Evolutionary conservation across 2,113 vertebrate species (phyloP).

Genomic region (Synchiropus splendidus): DNA sequence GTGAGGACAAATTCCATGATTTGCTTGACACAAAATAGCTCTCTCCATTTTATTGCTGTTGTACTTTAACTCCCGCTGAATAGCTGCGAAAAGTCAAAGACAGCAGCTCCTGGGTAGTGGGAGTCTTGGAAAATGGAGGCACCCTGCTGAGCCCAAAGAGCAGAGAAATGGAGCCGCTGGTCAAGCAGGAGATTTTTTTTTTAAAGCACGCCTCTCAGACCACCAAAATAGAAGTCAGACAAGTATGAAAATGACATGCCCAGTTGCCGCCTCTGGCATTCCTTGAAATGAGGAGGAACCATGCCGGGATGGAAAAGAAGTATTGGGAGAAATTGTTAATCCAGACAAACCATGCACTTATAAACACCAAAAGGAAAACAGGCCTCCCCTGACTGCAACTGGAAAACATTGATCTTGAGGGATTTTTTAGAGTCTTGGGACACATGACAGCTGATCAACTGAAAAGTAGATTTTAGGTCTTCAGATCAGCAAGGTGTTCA

Average conservation of each 20-base stretch:
- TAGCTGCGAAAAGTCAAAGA: constrained; percentile 10
- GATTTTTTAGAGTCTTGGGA: too few species aligned
- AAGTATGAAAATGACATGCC: constrained; percentile 38
- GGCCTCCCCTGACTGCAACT: too few species aligned
- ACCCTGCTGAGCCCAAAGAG: constrained; percentile 12
- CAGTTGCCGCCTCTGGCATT: constrained; percentile 14
- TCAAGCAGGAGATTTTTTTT: constrained; percentile 37
- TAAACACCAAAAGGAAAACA: background rate
- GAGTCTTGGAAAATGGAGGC: constrained; percentile 10
- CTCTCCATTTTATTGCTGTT: background rate
- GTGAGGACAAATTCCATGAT: too few species aligned
- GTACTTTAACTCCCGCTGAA: constrained; percentile 3
- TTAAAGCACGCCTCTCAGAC: constrained; percentile 10
- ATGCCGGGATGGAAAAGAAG: constrained; percentile 8
- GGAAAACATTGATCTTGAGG: too few species aligned
- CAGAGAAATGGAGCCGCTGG: constrained; percentile 26
- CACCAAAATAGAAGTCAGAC: constrained; percentile 34
- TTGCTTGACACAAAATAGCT: background rate
- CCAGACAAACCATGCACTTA: constrained; percentile 6
- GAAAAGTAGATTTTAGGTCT: too few species aligned
- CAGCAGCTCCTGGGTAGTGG: constrained; percentile 9
- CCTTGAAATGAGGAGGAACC: constrained; percentile 11
- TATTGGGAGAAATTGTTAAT: constrained; percentile 4
- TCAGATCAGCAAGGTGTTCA: too few species aligned
- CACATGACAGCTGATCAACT: too few species aligned